Evolutionary conservation across 1,140 invertebrate genomes (phyloP), one percentile per base, ranked within the genome.

Genomic region (Pseudachorutes palmiensis): DNA sequence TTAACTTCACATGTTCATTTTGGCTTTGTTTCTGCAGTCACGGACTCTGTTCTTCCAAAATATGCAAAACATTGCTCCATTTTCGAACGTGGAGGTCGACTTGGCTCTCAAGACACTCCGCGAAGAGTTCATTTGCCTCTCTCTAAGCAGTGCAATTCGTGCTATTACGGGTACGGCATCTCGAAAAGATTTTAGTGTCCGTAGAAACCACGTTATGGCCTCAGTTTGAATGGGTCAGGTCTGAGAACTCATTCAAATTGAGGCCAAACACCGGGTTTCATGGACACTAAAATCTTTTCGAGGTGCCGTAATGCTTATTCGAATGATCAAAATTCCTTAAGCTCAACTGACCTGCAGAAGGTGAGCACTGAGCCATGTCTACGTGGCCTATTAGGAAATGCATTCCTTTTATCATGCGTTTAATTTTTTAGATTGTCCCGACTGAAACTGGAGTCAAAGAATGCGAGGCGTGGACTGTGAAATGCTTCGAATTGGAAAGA

Each of bases 401-500:
- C 31, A 12, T n/a, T n/a, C n/a, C n/a, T n/a, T n/a, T n/a, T 71
- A 59, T 24, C 57, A 63, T 33, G 61, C 64, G n/a, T 71, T 66
- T n/a, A 58, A 70, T 57, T 24, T 33, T 22, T 22, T 29, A 68
- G 61, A 61, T 71, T 26, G 36, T 59, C 14, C 71, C 71, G 12
- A 48, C 66, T 41, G 14, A 62, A 16, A 62, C 69, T 3, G 74
- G 75, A 30, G 66, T 72, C 16, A 68, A 65, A 57, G 62, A 73
- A 59, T 73, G 73, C 14, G 65, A 76, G 12, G 62, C 74, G 5
- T 90, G 88, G 85, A 87, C 90, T 79, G 78, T 84, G 74, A 84
- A 85, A 74, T 85, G 88, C 67, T 79, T 86, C 51, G 81, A 81
- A 24, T 77, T 96, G 28, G 88, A 88, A 0, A 83, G 85, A 48